Evolutionary conservation across 2,888 invertebrate species (phyloP).

Genomic region (Homarus gammarus): DNA sequence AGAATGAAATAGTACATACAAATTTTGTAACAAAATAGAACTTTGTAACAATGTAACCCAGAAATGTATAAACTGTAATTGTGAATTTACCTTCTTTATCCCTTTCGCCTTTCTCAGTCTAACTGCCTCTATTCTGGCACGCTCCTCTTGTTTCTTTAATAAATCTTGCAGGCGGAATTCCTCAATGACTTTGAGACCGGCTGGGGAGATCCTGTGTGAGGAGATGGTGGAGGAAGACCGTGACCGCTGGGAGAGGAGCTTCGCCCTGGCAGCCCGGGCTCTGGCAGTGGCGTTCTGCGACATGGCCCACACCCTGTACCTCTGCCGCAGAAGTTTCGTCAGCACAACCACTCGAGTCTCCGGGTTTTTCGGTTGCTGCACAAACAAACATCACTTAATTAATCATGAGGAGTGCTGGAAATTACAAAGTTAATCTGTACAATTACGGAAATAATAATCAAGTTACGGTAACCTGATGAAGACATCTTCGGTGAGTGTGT

Average conservation of each 20-base stretch:
- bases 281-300: conserved; percentile 84
- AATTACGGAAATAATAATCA: too few species aligned
- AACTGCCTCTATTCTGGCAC: conserved; percentile 44
- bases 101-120: conserved; percentile 21
- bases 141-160: conserved; percentile 59
- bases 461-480: too few species aligned
- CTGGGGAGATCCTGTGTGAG: conserved; percentile 55
- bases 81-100: conserved; percentile 18
- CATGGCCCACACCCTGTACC: conserved; percentile 46
- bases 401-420: too few species aligned
- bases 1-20: too few species aligned
- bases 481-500: too few species aligned
- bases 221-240: background rate
- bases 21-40: background rate
- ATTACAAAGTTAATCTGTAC: too few species aligned
- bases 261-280: conserved; percentile 84
- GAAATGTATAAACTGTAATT: background rate
- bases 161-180: conserved; percentile 69
- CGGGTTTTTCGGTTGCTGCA: conserved; percentile 60
- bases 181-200: conserved; percentile 69
- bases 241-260: conserved; percentile 85
- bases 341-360: conserved; percentile 64
- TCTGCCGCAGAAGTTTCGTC: conserved; percentile 34
- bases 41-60: background rate
- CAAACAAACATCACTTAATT: background rate